A percentile compares a stretch with the other conserved stretches of the same genome.
phyloP scores from a whole-genome alignment of 2,888 invertebrate genomes.

The Petrophora chlorosata region DNA sequence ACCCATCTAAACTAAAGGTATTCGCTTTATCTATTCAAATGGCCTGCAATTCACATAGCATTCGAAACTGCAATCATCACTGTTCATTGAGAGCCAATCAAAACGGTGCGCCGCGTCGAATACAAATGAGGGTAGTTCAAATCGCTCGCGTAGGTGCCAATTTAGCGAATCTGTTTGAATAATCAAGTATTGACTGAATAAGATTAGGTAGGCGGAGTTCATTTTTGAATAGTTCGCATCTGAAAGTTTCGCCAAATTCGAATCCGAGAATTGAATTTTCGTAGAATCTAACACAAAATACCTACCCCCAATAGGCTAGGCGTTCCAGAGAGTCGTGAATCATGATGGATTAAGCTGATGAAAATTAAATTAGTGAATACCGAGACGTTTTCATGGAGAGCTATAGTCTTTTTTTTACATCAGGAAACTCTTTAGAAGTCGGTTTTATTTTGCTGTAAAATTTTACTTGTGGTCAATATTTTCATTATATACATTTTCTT shows the following conservation, averaged over 20 bases:
- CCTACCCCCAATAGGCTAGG: too few species aligned
- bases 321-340: too few species aligned
- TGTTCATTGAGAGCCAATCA: conserved; percentile 54
- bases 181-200: conserved; percentile 49
- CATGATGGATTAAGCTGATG: too few species aligned
- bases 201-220: conserved; percentile 30
- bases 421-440: too few species aligned
- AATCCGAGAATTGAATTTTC: neutral
- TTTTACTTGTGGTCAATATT: too few species aligned
- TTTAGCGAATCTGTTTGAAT: conserved; percentile 51
- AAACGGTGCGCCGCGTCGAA: conserved; percentile 56
- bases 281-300: too few species aligned
- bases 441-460: too few species aligned
- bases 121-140: conserved; percentile 52
- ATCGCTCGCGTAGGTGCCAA: conserved; percentile 47
- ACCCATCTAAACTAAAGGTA: neutral
- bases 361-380: too few species aligned
- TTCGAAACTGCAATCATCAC: conserved; percentile 55
- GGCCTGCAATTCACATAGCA: conserved; percentile 22
- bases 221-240: conserved; percentile 23
- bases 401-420: too few species aligned
- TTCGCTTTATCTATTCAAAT: conserved; percentile 7
- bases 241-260: conserved; percentile 3
- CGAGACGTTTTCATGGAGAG: too few species aligned
- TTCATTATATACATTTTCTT: too few species aligned